A percentile compares a stretch with the other conserved stretches of the same genome.
These are phyloP conservation scores for Allolobophora icterica DNA, from an alignment of 2,888 invertebrate species.

Conservation along the genomic window DNA sequence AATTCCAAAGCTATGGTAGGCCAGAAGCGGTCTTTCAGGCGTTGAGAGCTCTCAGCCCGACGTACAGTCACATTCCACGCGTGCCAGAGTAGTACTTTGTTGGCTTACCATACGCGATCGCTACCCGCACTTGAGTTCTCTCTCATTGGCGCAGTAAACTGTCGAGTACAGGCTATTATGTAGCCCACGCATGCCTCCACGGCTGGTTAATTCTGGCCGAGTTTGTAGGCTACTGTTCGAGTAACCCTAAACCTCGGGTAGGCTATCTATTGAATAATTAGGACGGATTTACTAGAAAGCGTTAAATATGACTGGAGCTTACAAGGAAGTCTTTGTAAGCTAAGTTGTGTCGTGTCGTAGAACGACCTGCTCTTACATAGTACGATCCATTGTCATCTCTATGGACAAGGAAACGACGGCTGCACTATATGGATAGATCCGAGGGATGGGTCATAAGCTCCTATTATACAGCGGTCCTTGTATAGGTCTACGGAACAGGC, in stretches of 20 bases:
- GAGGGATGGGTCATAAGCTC: too few species aligned
- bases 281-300: background rate
- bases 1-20: constrained; percentile 20
- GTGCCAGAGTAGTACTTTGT: background rate
- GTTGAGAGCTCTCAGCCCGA: background rate
- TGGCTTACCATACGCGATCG: background rate
- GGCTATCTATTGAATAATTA: background rate
- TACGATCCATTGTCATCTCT: background rate
- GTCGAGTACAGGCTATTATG: constrained; percentile 9
- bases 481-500: too few species aligned
- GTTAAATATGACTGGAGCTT: background rate
- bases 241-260: background rate
- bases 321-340: background rate
- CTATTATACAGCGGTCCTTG: too few species aligned
- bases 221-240: background rate
- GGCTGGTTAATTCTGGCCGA: constrained; percentile 2
- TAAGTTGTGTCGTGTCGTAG: background rate
- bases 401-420: background rate
- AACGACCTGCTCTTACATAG: background rate
- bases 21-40: constrained; percentile 13
- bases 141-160: background rate
- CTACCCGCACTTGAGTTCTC: constrained; percentile 18
- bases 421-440: too few species aligned
- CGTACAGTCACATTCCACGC: background rate
- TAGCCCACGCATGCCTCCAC: background rate